Conservation (phyloP, 2,888 invertebrate species). For the Cryptophagus acutangulus region DNA sequence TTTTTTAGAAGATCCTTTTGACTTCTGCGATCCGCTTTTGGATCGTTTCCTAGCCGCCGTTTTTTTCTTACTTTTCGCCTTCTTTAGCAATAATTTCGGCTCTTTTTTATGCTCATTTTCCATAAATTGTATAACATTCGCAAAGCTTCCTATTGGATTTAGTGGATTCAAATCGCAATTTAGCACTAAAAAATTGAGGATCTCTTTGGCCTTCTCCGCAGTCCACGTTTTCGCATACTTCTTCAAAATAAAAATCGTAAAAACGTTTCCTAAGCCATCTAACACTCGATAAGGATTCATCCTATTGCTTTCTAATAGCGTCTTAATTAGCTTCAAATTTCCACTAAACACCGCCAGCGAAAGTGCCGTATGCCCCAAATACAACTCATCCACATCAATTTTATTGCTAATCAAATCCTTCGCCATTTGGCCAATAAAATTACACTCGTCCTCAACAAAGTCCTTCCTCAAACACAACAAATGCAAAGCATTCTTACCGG, state of each 20-base stretch:
- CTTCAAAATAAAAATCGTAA: conserved; percentile 38
- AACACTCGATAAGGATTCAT: conserved; percentile 37
- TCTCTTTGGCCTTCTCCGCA: conserved; percentile 24
- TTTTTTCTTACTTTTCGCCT: conserved; percentile 11
- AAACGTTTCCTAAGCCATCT: conserved; percentile 39
- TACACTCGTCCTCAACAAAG: conserved; percentile 29
- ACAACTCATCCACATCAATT: conserved; percentile 27
- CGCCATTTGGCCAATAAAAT: conserved; percentile 29
- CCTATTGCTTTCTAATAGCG: conserved; percentile 27
- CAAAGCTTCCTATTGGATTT: conserved; percentile 27
- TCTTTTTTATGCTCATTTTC: conserved; percentile 15
- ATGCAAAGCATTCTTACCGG: conserved; percentile 43
- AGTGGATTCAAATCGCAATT: conserved; percentile 37
- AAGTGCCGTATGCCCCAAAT: conserved; percentile 42
- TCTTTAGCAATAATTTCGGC: conserved; percentile 11
- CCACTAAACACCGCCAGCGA: conserved; percentile 41
- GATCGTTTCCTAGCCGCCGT: background rate
- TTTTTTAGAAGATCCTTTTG: conserved; percentile 9
- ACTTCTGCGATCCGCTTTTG: background rate
- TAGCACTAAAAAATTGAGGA: conserved; percentile 23
- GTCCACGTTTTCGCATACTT: conserved; percentile 33
- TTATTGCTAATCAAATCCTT: conserved; percentile 27
- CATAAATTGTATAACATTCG: conserved; percentile 39
- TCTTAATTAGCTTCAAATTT: conserved; percentile 33
- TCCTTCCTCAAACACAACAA: conserved; percentile 41